Conservation (phyloP, 2,113 vertebrate genomes). For the Thryonomys swinderianus region DNA sequence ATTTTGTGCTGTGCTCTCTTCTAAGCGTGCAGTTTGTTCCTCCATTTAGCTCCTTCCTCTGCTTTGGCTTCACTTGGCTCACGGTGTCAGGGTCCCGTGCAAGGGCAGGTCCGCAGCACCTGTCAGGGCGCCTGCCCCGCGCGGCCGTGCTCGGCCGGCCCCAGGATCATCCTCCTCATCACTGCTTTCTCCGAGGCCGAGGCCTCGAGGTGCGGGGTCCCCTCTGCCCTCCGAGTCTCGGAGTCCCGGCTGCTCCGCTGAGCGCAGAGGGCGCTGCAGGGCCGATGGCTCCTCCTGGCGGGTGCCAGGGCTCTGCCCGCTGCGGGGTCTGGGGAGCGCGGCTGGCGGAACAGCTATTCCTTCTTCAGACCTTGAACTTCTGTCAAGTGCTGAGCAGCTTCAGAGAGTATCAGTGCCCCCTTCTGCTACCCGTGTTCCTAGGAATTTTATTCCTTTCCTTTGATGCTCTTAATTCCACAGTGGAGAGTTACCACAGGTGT, state of each 20-base stretch:
- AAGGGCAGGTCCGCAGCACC: too few species aligned
- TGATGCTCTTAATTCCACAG: background rate
- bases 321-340: background rate
- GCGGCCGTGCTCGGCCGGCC: too few species aligned
- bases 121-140: background rate
- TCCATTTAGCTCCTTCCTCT: background rate
- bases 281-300: too few species aligned
- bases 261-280: too few species aligned
- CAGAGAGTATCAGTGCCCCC: background rate
- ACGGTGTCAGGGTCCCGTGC: background rate
- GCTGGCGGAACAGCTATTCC: too few species aligned
- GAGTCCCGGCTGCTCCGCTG: too few species aligned
- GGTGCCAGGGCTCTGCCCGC: background rate
- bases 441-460: background rate
- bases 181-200: too few species aligned
- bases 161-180: too few species aligned
- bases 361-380: background rate
- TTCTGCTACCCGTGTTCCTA: background rate
- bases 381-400: background rate
- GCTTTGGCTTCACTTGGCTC: background rate
- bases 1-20: background rate
- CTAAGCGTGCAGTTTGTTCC: background rate
- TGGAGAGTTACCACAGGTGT: too few species aligned
- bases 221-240: too few species aligned
- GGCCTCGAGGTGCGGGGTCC: too few species aligned